Evolutionary conservation across 2,797 vertebrate species (phyloP).

Genomic region (Manis crassicaudata): DNA sequence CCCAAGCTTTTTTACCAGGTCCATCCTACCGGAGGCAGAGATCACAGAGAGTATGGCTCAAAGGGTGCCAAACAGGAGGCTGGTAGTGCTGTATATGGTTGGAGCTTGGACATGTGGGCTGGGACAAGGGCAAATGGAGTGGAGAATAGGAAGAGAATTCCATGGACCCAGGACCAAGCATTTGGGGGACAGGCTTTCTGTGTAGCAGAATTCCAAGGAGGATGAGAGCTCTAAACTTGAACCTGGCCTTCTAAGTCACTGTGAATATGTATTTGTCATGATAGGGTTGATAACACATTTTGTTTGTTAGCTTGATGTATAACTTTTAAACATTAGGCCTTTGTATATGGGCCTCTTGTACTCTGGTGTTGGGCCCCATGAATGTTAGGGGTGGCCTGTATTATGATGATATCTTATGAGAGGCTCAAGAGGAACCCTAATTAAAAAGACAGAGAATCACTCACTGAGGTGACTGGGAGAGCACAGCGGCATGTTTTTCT

Average conservation of each 20-base stretch:
- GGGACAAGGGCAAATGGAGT: neutral
- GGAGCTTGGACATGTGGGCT: neutral
- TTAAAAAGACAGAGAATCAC: neutral
- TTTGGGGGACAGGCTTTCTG: neutral
- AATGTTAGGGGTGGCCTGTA: neutral
- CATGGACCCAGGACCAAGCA: neutral
- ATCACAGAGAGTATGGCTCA: neutral
- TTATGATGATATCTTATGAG: neutral
- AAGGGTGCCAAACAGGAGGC: neutral
- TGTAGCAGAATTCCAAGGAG: neutral
- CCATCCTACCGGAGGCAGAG: neutral
- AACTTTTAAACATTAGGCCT: neutral
- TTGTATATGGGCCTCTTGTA: neutral
- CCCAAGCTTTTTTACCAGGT: neutral
- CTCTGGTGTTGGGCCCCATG: neutral
- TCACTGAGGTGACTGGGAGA: neutral
- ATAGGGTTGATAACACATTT: neutral
- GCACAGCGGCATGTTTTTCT: neutral
- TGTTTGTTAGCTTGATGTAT: neutral
- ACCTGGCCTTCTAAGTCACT: neutral
- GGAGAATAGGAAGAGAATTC: neutral
- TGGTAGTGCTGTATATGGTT: neutral
- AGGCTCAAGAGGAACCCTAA: neutral
- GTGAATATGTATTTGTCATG: conserved; percentile 12
- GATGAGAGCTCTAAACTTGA: neutral